Base-by-base conservation (phyloP, 2,797 vertebrate species). In the Enteromius viviparus region DNA sequence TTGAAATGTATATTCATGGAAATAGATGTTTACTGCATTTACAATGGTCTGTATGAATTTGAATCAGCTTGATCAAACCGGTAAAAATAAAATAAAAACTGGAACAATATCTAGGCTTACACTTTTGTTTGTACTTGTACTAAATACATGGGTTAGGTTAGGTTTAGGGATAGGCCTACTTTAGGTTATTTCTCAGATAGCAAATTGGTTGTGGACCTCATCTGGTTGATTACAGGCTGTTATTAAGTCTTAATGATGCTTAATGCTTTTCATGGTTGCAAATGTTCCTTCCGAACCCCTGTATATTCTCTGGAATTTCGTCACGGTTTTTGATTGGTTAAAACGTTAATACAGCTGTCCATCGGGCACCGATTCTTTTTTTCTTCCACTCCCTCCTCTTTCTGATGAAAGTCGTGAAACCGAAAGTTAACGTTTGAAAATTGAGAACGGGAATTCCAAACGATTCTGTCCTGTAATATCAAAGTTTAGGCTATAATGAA, bases 381-480 rank as follows among this genome's bases (percentile, higher is more conserved):
- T 34, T 65, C 49, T 49, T 74, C 53, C 80, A 60, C 55, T 71
- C 75, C 76, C 82, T 58, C 71, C 65, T 29, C 84, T 62, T 47
- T 42, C 75, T 21, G 42, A 74, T 58, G 34, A 85, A 80, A 84
- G 69, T 84, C 70, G n/a, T 66, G 77, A 88, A 89, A 89, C 78
- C 71, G 88, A 89, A 89, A 87, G 69, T 85, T 42, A 45, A 45
- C 42, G 37, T 40, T 40, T 49, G 11, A 26, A 26, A 55, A 17
- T 32, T 34, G 45, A 66, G 10, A 32, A 74, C 23, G n/a, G 69
- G 65, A 40, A 34, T 62, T 42, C 14, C 17, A 42, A 23, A 42
- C 51, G n/a, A 51, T 4, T 53, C 55, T 58, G 10, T 62, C n/a
- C n/a, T 6, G 37, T 60, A 15, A 40, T 17, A 47, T 12, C 26